phyloP scores from a whole-genome alignment of 2,113 vertebrate species.

The Phrynocephalus versicolor region DNA sequence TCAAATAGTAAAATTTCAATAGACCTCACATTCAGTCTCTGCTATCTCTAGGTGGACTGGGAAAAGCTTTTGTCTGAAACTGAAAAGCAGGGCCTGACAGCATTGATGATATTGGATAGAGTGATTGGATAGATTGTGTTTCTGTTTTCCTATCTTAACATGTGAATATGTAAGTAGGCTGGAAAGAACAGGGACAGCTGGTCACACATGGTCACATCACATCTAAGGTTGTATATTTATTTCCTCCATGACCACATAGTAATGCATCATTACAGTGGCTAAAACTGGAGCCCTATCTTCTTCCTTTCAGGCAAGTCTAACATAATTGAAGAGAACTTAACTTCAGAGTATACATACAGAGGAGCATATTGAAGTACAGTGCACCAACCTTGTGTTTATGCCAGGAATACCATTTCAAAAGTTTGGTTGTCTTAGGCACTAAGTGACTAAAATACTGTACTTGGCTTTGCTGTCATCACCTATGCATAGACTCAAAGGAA shows the following conservation, averaged over 20 bases:
- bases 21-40: neutral
- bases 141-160: neutral
- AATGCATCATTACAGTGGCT: neutral
- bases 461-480: neutral
- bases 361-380: neutral
- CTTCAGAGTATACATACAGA: neutral
- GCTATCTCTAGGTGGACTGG: neutral
- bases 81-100: neutral
- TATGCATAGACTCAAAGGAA: neutral
- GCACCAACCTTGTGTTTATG: no score
- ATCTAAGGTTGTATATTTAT: neutral
- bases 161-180: neutral
- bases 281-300: neutral
- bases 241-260: neutral
- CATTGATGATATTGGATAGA: neutral
- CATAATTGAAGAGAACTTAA: neutral
- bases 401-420: neutral
- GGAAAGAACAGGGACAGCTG: neutral
- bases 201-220: neutral
- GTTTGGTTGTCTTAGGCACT: neutral
- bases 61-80: neutral
- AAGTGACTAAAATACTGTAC: neutral
- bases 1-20: no score
- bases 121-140: neutral
- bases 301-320: no score